Percentiles rank a stretch among this genome's conserved stretches.
These are phyloP conservation scores for Amblyornis subalaris DNA, from an alignment of 2,113 vertebrate genomes.

Conservation along the genomic window DNA sequence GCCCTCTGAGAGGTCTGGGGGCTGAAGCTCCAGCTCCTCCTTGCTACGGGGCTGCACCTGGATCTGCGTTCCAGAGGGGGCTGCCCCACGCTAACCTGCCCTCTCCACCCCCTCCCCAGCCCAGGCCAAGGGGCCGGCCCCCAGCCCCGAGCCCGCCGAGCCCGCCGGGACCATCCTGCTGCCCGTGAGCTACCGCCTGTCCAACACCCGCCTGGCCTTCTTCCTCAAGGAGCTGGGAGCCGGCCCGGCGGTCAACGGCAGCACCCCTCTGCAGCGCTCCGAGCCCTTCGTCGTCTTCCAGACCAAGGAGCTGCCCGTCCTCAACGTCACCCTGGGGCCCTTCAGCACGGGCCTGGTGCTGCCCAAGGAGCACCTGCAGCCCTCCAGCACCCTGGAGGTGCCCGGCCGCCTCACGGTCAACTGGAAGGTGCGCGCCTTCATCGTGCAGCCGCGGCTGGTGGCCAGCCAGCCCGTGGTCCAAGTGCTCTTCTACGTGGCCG, in stretches of 20 bases:
- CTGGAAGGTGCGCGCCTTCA: conserved; percentile 98
- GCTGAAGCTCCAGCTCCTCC: neutral
- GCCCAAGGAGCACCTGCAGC: conserved; percentile 91
- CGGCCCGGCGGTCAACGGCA: conserved; percentile 45
- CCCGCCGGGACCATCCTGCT: conserved; percentile 72
- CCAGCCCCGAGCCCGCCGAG: conserved; percentile 77
- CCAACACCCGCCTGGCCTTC: conserved; percentile 92
- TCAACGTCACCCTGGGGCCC: conserved; percentile 91
- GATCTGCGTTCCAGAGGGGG: neutral
- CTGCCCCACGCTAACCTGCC: fast-evolving
- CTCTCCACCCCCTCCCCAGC: conserved; percentile 51
- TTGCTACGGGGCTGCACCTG: fast-evolving
- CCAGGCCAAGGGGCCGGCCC: conserved; percentile 76
- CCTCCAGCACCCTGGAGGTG: conserved; percentile 89
- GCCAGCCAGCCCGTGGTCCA: conserved; percentile 87
- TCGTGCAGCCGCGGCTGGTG: conserved; percentile 86
- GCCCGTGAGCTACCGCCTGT: conserved; percentile 92
- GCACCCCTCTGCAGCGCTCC: conserved; percentile 76
- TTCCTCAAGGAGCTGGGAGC: conserved; percentile 84
- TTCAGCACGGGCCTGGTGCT: conserved; percentile 87
- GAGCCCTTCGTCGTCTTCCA: conserved; percentile 98
- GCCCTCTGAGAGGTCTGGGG: fast-evolving
- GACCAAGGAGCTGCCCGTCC: conserved; percentile 90
- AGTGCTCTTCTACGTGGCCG: conserved; percentile 95
- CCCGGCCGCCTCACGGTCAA: conserved; percentile 89